Conservation (phyloP, 2,888 invertebrate species). For the Venusia cambrica region DNA sequence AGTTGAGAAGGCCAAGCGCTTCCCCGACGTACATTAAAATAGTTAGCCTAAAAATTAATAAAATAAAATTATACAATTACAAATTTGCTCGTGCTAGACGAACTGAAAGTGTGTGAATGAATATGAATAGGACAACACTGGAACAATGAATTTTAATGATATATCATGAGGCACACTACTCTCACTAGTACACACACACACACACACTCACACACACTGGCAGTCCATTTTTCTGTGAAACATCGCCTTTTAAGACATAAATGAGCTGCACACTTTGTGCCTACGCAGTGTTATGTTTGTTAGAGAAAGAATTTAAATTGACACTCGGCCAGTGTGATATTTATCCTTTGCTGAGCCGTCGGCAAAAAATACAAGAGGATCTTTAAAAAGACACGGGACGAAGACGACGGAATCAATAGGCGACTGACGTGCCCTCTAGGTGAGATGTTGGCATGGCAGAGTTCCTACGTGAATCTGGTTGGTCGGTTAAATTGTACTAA, state of each 20-base stretch:
- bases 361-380: slow-evolving; percentile 16
- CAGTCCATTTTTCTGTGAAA: slow-evolving; percentile 14
- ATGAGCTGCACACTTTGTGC: slow-evolving; percentile 10
- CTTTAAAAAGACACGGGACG: slow-evolving; percentile 1
- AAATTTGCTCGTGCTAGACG: too few relatives aligned
- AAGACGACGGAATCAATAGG: too few relatives aligned
- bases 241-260: slow-evolving; percentile 21
- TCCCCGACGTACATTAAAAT: too few relatives aligned
- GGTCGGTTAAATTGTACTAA: too few relatives aligned
- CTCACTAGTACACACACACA: neutral
- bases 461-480: too few relatives aligned
- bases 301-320: slow-evolving; percentile 29
- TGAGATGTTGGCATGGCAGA: too few relatives aligned
- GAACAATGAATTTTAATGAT: slow-evolving; percentile 19
- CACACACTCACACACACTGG: too few relatives aligned
- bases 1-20: too few relatives aligned
- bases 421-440: too few relatives aligned
- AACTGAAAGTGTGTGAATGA: slow-evolving; percentile 13
- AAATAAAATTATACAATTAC: too few relatives aligned
- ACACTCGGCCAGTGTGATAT: slow-evolving; percentile 25
- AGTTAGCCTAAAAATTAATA: too few relatives aligned
- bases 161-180: slow-evolving; percentile 9
- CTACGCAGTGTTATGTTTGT: slow-evolving; percentile 18
- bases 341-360: slow-evolving; percentile 25
- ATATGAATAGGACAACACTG: too few relatives aligned